These are phyloP conservation scores for Agrypnus murinus DNA, from an alignment of 2,888 invertebrate genomes.

Conservation along the genomic window DNA sequence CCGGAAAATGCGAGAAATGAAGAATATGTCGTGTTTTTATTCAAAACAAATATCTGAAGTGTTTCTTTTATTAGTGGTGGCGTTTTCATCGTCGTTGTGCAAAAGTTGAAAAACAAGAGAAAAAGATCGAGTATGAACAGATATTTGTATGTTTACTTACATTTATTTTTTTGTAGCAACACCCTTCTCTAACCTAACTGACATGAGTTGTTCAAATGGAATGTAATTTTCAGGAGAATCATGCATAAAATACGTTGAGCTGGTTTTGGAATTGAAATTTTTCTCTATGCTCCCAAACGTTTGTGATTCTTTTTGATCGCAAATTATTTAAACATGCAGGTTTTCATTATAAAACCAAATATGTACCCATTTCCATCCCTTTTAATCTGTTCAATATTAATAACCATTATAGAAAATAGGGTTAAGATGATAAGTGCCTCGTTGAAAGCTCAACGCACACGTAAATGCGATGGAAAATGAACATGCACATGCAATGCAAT, in stretches of 20 bases:
- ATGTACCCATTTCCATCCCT: too few relatives aligned
- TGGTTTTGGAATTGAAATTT: too few relatives aligned
- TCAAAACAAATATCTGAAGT: background rate
- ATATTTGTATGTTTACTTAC: background rate
- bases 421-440: background rate
- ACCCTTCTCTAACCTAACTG: conserved; percentile 15
- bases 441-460: conserved; percentile 23
- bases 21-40: conserved; percentile 21
- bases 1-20: conserved; percentile 27
- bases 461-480: conserved; percentile 16
- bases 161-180: conserved; percentile 10
- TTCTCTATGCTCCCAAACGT: too few relatives aligned
- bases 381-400: too few relatives aligned
- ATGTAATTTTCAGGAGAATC: conserved; percentile 17
- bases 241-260: background rate
- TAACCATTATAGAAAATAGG: background rate
- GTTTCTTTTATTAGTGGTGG: too few relatives aligned
- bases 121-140: background rate
- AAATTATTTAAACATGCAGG: background rate
- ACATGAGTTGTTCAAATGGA: background rate
- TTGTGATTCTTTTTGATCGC: too few relatives aligned
- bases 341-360: too few relatives aligned
- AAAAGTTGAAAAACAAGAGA: background rate
- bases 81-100: too few relatives aligned
- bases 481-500: conserved; percentile 29